Conservation (phyloP, 2,888 invertebrate species). For the Cataglyphis livida region DNA sequence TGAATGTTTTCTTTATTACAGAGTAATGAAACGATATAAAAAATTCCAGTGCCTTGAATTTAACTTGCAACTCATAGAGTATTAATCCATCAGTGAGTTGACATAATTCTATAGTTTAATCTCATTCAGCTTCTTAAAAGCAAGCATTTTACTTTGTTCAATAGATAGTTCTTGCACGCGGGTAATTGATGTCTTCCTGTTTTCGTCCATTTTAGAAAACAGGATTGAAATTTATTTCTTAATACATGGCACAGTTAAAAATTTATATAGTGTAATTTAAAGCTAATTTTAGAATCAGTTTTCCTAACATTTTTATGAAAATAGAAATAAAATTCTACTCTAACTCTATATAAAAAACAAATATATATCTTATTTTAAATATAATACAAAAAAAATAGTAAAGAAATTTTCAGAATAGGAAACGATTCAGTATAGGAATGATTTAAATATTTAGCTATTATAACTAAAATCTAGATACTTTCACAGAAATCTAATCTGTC, state of each 20-base stretch:
- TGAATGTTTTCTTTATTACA: no score
- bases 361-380: no score
- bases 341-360: no score
- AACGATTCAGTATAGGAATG: no score
- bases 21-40: neutral
- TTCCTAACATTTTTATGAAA: neutral
- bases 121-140: constrained; percentile 30
- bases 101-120: constrained; percentile 21
- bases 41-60: neutral
- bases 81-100: neutral
- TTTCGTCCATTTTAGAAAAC: constrained; percentile 7
- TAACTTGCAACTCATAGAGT: constrained; percentile 8
- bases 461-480: no score
- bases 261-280: neutral
- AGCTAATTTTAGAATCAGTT: neutral
- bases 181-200: constrained; percentile 29
- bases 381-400: no score
- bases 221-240: neutral
- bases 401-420: no score
- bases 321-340: neutral
- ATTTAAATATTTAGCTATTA: no score
- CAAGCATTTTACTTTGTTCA: constrained; percentile 61
- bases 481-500: no score
- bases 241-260: neutral
- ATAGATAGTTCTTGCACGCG: constrained; percentile 30